Evolutionary conservation across 2,888 invertebrate species (phyloP), one percentile per base, ranked within the genome.

Genomic region (Arge pagana): DNA sequence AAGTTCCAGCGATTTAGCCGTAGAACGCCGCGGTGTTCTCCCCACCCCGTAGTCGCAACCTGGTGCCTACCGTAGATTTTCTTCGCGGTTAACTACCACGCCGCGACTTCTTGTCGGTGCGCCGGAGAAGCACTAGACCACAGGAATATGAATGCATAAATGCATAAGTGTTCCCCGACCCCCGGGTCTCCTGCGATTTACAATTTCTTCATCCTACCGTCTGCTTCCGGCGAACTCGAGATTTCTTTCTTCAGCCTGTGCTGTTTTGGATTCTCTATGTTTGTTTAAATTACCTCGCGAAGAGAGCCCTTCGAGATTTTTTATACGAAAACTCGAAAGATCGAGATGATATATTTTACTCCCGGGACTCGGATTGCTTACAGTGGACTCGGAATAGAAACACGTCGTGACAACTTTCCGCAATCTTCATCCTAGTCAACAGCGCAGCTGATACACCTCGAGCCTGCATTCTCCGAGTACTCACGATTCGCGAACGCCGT

Each of bases 71-170:
- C 15, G 11, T 21, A 42, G 30, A 8, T 42, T 51, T 41, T 40
- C 24, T 43, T 40, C 28, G 19, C 31, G 41, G 53, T 39, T 26
- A 39, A 33, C 52, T 48, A 56, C 54, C 55, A 48, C 48, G 57
- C 43, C 57, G 60, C 64, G 66, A 63, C 67, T 67, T 71, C 66
- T 64, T 68, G 63, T 62, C 56, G 58, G 61, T 63, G 61, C 61
- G 59, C 56, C 56, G 57, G 63, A 62, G 62, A 59, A 61, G 63
- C 67, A 39, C 68, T n/a, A 36, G 28, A 67, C 66, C 71, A 63
- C 66, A 66, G 69, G 74, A 74, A 76, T 73, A 72, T 70, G 71
- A 74, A 76, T 76, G 74, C 74, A 75, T 76, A 74, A 76, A 75
- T 75, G 74, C 74, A 75, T 74, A 74, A 73, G 70, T 66, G 68